Conservation (phyloP, 2,797 vertebrate species). For the Xiphorhynchus erythropygius region DNA sequence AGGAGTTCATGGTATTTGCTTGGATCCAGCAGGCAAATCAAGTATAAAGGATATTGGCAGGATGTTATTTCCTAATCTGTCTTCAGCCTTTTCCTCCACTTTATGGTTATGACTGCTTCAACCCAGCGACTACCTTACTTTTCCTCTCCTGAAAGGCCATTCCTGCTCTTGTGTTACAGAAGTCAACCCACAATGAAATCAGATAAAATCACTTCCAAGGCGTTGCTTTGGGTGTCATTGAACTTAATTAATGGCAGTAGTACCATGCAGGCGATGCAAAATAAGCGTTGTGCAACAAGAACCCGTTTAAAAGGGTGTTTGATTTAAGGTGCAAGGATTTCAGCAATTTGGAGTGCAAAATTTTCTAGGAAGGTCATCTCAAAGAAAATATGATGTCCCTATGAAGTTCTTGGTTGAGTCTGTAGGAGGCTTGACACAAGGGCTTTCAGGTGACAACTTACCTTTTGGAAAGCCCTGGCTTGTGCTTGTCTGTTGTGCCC, state of each 20-base stretch:
- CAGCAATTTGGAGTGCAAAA: background rate
- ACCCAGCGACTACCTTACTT: background rate
- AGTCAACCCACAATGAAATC: background rate
- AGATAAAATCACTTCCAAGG: background rate
- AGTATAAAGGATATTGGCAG: background rate
- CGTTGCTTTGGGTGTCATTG: background rate
- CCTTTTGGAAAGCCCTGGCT: background rate
- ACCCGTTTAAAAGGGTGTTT: background rate
- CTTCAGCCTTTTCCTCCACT: background rate
- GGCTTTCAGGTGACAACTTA: background rate
- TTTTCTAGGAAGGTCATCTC: background rate
- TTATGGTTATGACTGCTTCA: background rate
- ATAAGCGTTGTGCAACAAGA: background rate
- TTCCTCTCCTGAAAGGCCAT: background rate
- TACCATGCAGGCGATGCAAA: accelerated
- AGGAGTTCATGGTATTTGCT: background rate
- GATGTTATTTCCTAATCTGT: background rate
- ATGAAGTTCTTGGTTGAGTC: background rate
- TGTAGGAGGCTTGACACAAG: background rate
- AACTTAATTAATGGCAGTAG: background rate
- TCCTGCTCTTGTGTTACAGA: background rate
- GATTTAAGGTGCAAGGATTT: background rate
- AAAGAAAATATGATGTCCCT: background rate
- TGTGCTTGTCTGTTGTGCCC: background rate
- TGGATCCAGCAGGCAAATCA: background rate